Conservation (phyloP, 2,797 vertebrate genomes). For the Dermochelys coriacea region DNA sequence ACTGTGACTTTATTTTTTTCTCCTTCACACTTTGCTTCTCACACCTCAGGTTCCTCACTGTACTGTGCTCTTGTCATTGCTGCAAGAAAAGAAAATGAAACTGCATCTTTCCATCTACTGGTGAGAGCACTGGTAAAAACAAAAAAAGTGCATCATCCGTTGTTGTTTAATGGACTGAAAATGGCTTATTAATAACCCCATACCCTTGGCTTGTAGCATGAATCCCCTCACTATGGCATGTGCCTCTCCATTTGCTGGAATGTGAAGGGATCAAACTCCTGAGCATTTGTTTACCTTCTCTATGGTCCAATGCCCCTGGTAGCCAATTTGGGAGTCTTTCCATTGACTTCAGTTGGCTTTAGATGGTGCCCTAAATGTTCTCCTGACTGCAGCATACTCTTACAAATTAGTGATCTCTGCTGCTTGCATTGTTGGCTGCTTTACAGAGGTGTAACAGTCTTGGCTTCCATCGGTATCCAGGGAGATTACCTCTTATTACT, state of each 20-base stretch:
- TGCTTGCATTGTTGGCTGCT: neutral
- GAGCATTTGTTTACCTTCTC: neutral
- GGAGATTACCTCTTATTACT: neutral
- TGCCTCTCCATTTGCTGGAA: neutral
- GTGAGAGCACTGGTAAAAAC: neutral
- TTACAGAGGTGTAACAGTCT: neutral
- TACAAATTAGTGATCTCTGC: neutral
- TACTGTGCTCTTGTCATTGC: neutral
- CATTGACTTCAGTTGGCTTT: constrained; percentile 2
- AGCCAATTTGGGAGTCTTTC: neutral
- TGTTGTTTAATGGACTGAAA: neutral
- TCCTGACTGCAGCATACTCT: neutral
- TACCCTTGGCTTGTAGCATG: neutral
- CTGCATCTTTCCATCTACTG: neutral
- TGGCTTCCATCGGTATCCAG: neutral
- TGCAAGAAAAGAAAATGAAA: constrained; percentile 22
- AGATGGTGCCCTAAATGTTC: neutral
- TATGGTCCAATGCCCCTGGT: neutral
- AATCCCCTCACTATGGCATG: neutral
- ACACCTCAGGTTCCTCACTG: constrained; percentile 54
- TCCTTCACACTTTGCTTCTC: constrained; percentile 46
- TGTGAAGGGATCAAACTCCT: neutral
- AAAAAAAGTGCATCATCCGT: neutral
- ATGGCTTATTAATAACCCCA: neutral
- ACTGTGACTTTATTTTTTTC: constrained; percentile 4